These are phyloP conservation scores for Prosapia bicincta DNA, from an alignment of 2,888 invertebrate genomes.

Conservation along the genomic window DNA sequence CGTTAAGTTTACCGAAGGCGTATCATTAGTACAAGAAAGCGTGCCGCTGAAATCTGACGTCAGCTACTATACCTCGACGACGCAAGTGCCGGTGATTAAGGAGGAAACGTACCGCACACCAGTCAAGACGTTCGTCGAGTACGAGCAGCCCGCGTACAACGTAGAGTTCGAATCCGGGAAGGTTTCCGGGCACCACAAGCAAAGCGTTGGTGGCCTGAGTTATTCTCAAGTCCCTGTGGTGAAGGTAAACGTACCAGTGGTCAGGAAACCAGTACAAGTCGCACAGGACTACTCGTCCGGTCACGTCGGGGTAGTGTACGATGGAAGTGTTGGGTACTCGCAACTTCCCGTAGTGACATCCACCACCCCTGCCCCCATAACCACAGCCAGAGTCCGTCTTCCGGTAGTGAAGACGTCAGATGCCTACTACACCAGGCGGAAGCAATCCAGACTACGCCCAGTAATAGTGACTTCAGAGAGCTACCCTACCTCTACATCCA, in stretches of 20 bases:
- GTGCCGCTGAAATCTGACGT: not conserved
- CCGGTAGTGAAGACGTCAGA: constrained; percentile 16
- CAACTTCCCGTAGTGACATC: constrained; percentile 8
- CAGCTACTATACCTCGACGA: constrained; percentile 12
- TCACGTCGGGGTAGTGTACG: not conserved
- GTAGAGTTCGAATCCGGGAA: constrained; percentile 14
- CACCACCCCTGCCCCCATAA: constrained; percentile 8
- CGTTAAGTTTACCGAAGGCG: not conserved
- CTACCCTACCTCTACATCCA: constrained; percentile 32
- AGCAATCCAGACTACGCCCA: constrained; percentile 36
- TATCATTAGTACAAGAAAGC: constrained; percentile 6
- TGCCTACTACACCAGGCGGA: constrained; percentile 33
- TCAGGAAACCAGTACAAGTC: constrained; percentile 14
- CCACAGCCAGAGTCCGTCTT: constrained; percentile 23
- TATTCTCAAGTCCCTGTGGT: no score
- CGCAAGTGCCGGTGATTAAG: constrained; percentile 4
- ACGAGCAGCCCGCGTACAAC: constrained; percentile 10
- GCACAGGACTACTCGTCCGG: constrained; percentile 5
- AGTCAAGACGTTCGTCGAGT: constrained; percentile 9
- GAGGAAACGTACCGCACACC: constrained; percentile 7
- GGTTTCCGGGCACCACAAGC: no score
- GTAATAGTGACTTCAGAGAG: constrained; percentile 33
- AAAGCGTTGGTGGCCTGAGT: no score
- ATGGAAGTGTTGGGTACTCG: not conserved
- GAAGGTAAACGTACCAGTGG: not conserved